Evolutionary conservation across 2,888 invertebrate species (phyloP).

Genomic region (Neria commutata): DNA sequence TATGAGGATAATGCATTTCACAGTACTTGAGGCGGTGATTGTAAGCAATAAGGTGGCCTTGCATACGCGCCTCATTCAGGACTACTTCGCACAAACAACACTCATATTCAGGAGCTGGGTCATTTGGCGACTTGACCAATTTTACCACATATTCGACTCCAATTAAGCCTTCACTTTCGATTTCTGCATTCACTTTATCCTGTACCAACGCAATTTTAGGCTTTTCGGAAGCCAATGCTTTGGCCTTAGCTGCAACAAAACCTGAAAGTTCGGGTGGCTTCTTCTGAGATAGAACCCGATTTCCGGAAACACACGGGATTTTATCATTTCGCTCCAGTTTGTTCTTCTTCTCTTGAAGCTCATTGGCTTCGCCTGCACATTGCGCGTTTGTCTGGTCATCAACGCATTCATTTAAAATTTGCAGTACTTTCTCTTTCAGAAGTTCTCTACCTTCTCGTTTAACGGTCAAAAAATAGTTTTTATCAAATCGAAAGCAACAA

Average conservation of each 20-base stretch:
- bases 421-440: background rate
- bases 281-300: too few relatives aligned
- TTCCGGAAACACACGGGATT: too few relatives aligned
- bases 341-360: too few relatives aligned
- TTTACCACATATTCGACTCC: slow-evolving; percentile 80
- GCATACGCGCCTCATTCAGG: slow-evolving; percentile 70
- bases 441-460: slow-evolving; percentile 11
- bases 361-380: too few relatives aligned
- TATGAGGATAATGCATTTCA: slow-evolving; percentile 64
- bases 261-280: background rate
- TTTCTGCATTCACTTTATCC: background rate
- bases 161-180: slow-evolving; percentile 58
- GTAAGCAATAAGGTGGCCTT: slow-evolving; percentile 68
- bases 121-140: slow-evolving; percentile 68
- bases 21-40: slow-evolving; percentile 74
- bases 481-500: slow-evolving; percentile 24
- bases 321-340: too few relatives aligned
- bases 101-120: slow-evolving; percentile 73
- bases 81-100: slow-evolving; percentile 77
- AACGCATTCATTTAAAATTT: background rate
- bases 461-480: slow-evolving; percentile 18
- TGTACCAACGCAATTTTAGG: background rate
- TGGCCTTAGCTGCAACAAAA: background rate
- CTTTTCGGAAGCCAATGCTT: background rate
- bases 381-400: too few relatives aligned